Conservation (phyloP, 2,888 invertebrate species). For the Hypsopygia costalis region DNA sequence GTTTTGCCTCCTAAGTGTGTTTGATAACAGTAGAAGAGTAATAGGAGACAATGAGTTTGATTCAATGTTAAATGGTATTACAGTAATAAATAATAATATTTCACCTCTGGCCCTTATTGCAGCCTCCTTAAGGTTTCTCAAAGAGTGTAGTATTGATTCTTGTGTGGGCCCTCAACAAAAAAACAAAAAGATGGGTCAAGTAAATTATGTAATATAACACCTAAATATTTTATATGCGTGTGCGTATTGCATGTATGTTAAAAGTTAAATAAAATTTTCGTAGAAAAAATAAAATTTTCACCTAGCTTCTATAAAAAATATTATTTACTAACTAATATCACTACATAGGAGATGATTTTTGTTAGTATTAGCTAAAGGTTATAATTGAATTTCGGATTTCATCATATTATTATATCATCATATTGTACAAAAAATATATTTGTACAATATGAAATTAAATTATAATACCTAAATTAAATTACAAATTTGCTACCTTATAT, state of each 20-base stretch:
- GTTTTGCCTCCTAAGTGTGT: constrained; percentile 2
- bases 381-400: too few species aligned
- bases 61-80: constrained; percentile 28
- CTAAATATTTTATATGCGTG: constrained; percentile 5
- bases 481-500: too few species aligned
- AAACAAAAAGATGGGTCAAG: constrained; percentile 41
- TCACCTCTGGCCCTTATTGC: constrained; percentile 58
- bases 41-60: constrained; percentile 8
- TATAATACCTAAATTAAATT: too few species aligned
- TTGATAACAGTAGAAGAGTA: background rate
- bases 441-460: too few species aligned
- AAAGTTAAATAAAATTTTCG: constrained; percentile 1
- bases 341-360: background rate
- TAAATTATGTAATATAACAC: constrained; percentile 28
- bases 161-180: constrained; percentile 60
- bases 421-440: too few species aligned
- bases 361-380: too few species aligned
- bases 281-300: background rate
- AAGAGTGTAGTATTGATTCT: constrained; percentile 60
- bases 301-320: background rate
- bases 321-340: too few species aligned
- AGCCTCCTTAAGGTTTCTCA: constrained; percentile 61
- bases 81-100: constrained; percentile 39
- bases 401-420: too few species aligned
- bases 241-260: constrained; percentile 1